A percentile compares a stretch with the other conserved stretches of the same genome.
Conservation (phyloP, 2,113 vertebrate species). For the Addax nasomaculatus region DNA sequence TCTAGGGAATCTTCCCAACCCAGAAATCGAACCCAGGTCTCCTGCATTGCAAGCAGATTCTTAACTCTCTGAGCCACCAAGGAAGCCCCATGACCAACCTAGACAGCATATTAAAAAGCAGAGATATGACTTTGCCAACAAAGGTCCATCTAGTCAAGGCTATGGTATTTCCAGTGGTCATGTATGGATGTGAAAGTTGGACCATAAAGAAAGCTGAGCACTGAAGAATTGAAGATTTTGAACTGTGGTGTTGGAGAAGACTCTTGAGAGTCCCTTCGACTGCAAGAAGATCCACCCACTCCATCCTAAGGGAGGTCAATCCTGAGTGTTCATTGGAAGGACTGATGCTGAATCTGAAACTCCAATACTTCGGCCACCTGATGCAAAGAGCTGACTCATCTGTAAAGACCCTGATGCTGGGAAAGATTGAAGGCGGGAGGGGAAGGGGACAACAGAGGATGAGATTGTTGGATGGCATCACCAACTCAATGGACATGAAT, state of each 20-base stretch:
- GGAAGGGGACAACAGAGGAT: not conserved
- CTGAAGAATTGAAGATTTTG: not conserved
- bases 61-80: too few species aligned
- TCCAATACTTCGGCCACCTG: not conserved
- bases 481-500: not conserved
- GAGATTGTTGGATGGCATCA: not conserved
- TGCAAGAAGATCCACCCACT: not conserved
- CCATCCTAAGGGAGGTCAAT: not conserved
- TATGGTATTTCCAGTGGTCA: not conserved
- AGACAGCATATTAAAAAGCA: not conserved
- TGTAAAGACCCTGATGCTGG: not conserved
- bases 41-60: too few species aligned
- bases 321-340: not conserved
- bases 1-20: too few species aligned
- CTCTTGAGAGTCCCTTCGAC: not conserved
- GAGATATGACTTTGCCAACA: not conserved
- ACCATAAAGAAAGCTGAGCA: not conserved
- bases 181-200: not conserved
- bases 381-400: not conserved
- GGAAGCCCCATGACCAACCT: not conserved
- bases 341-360: not conserved
- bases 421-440: not conserved
- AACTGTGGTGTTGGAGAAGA: not conserved
- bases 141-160: not conserved
- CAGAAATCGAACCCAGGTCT: too few species aligned